Percentiles rank a stretch among this genome's conserved stretches.
Evolutionary conservation across 1,140 invertebrate genomes (phyloP).

Genomic region (Dysdera silvatica): DNA sequence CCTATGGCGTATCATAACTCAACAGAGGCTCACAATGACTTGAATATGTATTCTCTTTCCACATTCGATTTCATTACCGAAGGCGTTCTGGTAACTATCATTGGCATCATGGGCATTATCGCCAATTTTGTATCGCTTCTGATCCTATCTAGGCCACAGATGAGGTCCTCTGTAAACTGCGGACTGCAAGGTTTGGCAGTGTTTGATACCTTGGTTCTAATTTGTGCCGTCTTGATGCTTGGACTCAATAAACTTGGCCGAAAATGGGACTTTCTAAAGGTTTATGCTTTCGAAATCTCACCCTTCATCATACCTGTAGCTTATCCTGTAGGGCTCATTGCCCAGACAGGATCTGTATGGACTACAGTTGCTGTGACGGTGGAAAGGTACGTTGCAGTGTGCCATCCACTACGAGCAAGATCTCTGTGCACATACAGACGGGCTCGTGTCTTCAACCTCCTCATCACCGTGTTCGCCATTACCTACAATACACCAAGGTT

Average conservation of each 20-base stretch:
- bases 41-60: no score
- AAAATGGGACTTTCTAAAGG: constrained; percentile 29
- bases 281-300: constrained; percentile 65
- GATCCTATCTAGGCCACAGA: constrained; percentile 18
- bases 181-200: constrained; percentile 18
- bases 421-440: constrained; percentile 83
- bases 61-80: constrained; percentile 25
- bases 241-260: constrained; percentile 18
- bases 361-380: constrained; percentile 89
- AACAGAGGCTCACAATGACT: no score
- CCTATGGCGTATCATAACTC: no score
- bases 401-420: constrained; percentile 78
- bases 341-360: constrained; percentile 87
- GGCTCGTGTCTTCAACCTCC: constrained; percentile 71
- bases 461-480: constrained; percentile 71
- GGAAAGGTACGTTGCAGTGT: constrained; percentile 92
- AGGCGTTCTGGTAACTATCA: constrained; percentile 7
- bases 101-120: constrained; percentile 12
- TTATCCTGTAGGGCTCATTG: constrained; percentile 77
- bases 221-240: constrained; percentile 15
- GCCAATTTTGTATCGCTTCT: constrained; percentile 21
- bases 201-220: constrained; percentile 16
- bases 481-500: constrained; percentile 77
- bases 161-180: constrained; percentile 23
- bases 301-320: constrained; percentile 70